Conservation (phyloP, 2,797 vertebrate species). For the Chelon auratus region DNA sequence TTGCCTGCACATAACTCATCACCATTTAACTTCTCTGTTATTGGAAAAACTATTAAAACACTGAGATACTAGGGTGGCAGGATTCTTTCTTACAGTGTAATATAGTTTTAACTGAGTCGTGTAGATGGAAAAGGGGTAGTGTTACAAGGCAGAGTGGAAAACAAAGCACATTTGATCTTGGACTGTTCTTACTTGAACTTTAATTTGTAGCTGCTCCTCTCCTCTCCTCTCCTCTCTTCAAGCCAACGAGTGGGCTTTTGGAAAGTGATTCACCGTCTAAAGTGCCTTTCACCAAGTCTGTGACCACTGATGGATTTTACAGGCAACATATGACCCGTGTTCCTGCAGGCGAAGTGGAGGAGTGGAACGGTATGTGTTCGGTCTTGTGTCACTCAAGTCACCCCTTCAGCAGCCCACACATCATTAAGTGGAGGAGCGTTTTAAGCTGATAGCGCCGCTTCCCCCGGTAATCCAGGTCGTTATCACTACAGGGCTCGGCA, state of each 20-base stretch:
- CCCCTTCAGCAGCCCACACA: constrained; percentile 51
- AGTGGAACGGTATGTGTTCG: constrained; percentile 44
- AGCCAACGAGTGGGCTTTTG: constrained; percentile 9
- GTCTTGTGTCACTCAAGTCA: constrained; percentile 42
- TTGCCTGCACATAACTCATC: background rate
- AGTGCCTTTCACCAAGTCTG: constrained; percentile 32
- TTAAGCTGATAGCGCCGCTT: constrained; percentile 39
- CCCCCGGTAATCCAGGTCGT: constrained; percentile 46
- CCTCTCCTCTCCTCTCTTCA: background rate
- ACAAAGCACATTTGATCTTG: background rate
- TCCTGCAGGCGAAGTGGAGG: constrained; percentile 42
- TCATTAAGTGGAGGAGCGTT: constrained; percentile 50
- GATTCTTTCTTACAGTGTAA: background rate
- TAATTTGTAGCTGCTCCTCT: constrained; percentile 7
- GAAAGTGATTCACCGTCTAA: constrained; percentile 29
- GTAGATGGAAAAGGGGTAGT: background rate
- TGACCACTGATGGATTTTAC: constrained; percentile 38
- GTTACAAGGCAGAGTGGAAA: background rate
- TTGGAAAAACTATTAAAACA: background rate
- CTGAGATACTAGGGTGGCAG: background rate
- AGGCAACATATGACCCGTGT: constrained; percentile 18
- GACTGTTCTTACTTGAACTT: constrained; percentile 1
- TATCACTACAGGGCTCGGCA: constrained; percentile 33
- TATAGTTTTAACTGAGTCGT: background rate
- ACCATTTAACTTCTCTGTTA: background rate